Conservation (phyloP, 2,113 vertebrate genomes). For the Cariama cristata region DNA sequence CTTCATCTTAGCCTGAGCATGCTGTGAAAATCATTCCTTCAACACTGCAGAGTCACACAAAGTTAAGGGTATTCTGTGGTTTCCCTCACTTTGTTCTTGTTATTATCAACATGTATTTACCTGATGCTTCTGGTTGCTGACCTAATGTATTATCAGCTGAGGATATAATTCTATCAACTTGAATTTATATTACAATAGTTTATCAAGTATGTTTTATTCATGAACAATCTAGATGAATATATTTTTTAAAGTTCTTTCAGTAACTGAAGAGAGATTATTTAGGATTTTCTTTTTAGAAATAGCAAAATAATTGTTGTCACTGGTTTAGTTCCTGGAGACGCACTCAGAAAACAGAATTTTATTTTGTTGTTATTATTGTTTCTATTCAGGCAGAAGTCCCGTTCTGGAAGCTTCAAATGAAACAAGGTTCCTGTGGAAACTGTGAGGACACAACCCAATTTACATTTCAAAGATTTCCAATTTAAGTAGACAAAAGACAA, state of each 20-base stretch:
- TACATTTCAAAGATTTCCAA: not conserved
- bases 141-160: not conserved
- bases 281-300: not conserved
- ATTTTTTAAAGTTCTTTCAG: not conserved
- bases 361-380: not conserved
- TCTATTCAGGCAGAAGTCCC: not conserved
- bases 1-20: not conserved
- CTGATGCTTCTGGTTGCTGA: not conserved
- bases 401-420: not conserved
- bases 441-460: not conserved
- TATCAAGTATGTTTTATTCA: not conserved
- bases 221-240: accelerated
- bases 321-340: not conserved
- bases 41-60: not conserved
- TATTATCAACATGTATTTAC: not conserved
- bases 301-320: not conserved
- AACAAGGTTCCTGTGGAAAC: not conserved
- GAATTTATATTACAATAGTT: not conserved
- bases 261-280: not conserved
- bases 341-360: accelerated
- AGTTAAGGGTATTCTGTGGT: not conserved
- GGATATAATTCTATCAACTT: not conserved
- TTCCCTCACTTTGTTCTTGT: not conserved
- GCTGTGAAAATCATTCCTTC: not conserved
- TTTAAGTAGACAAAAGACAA: not conserved